phyloP scores from a whole-genome alignment of 2,797 vertebrate species.

The Melanotaenia pygmaea region DNA sequence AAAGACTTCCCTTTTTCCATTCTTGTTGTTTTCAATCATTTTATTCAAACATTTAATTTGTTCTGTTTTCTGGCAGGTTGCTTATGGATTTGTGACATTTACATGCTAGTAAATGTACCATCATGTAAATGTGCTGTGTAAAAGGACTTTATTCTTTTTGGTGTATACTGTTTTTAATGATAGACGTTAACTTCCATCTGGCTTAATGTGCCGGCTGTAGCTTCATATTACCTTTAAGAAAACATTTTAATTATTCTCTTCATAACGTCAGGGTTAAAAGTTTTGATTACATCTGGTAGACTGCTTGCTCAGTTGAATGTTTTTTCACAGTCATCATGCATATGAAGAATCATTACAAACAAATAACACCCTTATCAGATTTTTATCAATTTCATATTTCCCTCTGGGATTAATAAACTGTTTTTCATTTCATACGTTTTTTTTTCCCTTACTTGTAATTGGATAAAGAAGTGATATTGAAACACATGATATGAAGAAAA shows the following conservation, averaged over 20 bases:
- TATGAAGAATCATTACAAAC: not conserved
- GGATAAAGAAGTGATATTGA: no score
- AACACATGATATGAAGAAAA: no score
- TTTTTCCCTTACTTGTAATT: no score
- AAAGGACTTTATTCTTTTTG: slow-evolving; percentile 7
- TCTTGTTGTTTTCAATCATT: slow-evolving; percentile 9
- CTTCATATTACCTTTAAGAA: not conserved
- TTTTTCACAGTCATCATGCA: not conserved
- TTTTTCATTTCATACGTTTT: no score
- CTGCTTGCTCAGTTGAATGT: not conserved
- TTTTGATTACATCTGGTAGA: not conserved
- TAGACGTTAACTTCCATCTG: not conserved
- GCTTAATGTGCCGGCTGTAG: not conserved
- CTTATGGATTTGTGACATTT: slow-evolving; percentile 15
- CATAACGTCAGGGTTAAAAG: no score
- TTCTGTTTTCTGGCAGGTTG: slow-evolving; percentile 15
- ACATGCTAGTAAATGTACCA: not conserved
- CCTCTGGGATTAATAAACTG: no score
- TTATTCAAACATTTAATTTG: not conserved
- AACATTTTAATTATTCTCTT: not conserved
- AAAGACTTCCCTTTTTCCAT: slow-evolving; percentile 5
- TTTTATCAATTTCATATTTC: no score
- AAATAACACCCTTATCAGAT: not conserved
- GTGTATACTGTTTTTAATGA: slow-evolving; percentile 5
- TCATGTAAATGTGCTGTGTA: not conserved